Conservation (phyloP, 2,113 vertebrate genomes). For the Mastomys natalensis region DNA sequence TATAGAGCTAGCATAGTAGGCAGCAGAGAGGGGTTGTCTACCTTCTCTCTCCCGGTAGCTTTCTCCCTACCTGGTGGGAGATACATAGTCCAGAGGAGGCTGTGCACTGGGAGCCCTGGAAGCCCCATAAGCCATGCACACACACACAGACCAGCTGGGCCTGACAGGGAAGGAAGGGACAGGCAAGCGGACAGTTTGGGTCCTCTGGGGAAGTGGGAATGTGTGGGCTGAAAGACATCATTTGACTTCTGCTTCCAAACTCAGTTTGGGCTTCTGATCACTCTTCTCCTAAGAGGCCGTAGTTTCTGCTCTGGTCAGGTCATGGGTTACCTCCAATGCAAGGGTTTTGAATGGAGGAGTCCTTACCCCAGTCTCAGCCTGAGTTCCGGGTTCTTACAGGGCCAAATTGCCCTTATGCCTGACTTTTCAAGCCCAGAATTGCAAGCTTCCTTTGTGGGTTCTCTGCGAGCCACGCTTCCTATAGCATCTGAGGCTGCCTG, state of each 20-base stretch:
- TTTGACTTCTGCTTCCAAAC: not conserved
- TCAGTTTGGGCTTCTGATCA: not conserved
- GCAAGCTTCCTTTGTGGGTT: not conserved
- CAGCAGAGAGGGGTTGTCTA: not conserved
- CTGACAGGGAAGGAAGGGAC: not conserved
- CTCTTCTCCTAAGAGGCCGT: not conserved
- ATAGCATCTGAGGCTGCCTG: not conserved
- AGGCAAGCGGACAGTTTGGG: not conserved
- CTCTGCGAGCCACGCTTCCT: not conserved
- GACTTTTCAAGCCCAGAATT: not conserved
- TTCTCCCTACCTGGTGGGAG: not conserved
- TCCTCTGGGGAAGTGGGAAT: not conserved
- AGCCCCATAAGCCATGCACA: not conserved
- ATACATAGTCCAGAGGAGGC: not conserved
- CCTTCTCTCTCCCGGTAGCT: not conserved
- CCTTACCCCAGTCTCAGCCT: not conserved
- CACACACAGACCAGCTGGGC: not conserved
- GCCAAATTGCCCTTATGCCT: not conserved
- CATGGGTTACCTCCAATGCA: not conserved
- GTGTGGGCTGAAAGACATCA: not conserved
- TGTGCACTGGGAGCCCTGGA: accelerated
- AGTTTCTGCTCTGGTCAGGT: not conserved
- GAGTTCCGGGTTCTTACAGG: not conserved
- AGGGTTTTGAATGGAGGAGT: not conserved
- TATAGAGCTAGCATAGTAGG: not conserved